Evolutionary conservation across 2,113 vertebrate genomes (phyloP).

Genomic region (Bambusicola thoracicus): DNA sequence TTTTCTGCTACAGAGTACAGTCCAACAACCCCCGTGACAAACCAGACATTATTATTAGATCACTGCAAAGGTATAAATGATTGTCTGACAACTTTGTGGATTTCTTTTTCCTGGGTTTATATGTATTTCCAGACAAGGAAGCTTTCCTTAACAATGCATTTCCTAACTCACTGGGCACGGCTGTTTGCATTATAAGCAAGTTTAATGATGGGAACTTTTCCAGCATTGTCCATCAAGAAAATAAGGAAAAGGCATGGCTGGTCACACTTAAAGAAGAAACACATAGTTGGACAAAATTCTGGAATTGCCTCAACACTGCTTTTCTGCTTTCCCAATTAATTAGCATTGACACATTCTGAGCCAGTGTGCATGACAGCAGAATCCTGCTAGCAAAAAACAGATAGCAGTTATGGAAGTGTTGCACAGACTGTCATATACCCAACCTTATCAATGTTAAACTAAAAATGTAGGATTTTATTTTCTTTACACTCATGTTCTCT

Average conservation of each 20-base stretch:
- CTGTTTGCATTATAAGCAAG: neutral
- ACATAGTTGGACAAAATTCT: neutral
- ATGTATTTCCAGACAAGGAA: neutral
- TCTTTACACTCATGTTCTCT: neutral
- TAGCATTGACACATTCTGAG: neutral
- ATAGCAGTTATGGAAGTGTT: neutral
- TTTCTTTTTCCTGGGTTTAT: neutral
- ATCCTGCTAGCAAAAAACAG: neutral
- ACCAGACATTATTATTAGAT: neutral
- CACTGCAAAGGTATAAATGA: neutral
- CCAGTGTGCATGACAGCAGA: rapidly evolving
- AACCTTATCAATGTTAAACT: neutral
- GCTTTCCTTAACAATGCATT: neutral
- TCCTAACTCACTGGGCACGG: neutral
- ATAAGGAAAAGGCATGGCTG: neutral
- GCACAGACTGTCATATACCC: neutral
- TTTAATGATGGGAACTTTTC: neutral
- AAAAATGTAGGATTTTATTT: neutral
- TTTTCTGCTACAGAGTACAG: neutral
- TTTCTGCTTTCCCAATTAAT: neutral
- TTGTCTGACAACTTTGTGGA: neutral
- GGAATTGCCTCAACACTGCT: neutral
- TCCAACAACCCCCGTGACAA: neutral
- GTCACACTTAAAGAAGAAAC: neutral
- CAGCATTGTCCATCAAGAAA: neutral